Conservation (phyloP, 2,113 vertebrate genomes). For the Ceyx melanurus region DNA sequence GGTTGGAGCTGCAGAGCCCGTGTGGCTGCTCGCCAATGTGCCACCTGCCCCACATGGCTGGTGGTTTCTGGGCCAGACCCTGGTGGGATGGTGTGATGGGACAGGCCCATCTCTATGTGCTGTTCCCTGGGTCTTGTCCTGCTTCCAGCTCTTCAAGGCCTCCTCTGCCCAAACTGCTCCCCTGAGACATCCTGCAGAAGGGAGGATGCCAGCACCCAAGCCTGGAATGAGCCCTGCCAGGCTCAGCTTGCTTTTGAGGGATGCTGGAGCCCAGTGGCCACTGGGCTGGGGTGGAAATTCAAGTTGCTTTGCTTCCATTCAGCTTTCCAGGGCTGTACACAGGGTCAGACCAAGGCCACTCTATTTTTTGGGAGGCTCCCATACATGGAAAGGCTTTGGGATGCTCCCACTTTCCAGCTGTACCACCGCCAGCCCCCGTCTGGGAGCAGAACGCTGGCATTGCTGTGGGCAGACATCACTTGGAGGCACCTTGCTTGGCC, state of each 20-base stretch:
- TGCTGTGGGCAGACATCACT: background rate
- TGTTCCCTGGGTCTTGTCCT: background rate
- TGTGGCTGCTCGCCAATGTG: accelerated
- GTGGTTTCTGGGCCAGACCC: background rate
- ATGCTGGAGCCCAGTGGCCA: background rate
- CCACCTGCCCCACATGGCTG: background rate
- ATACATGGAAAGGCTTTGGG: background rate
- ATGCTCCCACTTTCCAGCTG: background rate
- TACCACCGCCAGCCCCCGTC: background rate
- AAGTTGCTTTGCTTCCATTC: background rate
- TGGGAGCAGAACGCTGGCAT: background rate
- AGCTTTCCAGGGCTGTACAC: background rate
- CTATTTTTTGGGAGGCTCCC: background rate
- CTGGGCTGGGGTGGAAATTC: background rate
- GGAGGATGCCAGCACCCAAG: background rate
- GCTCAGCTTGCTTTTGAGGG: background rate
- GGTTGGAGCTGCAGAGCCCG: background rate
- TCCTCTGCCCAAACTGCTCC: background rate
- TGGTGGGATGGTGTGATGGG: background rate
- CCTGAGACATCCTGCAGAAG: background rate
- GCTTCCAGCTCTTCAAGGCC: background rate
- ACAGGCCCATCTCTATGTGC: background rate
- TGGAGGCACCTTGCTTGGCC: background rate
- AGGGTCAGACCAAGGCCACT: background rate
- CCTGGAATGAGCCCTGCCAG: background rate